Percentiles rank a stretch among this genome's conserved stretches.
Conservation (phyloP, 2,797 vertebrate species). For the Lophotriccus pileatus region DNA sequence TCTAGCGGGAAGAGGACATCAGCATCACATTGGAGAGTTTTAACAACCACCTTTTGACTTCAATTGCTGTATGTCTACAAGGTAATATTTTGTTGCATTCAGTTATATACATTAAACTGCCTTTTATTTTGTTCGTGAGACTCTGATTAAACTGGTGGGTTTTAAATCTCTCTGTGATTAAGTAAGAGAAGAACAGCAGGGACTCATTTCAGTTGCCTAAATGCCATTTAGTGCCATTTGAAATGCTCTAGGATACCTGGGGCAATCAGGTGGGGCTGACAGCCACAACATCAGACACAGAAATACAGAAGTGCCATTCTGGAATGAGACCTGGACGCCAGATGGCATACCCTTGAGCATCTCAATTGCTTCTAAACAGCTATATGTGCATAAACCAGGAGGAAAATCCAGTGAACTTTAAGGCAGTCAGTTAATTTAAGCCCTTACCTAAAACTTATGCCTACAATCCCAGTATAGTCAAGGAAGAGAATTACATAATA, state of each 20-base stretch:
- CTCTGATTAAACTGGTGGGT: background rate
- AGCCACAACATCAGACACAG: background rate
- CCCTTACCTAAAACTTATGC: background rate
- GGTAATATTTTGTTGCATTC: background rate
- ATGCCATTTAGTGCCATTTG: slow-evolving; percentile 1
- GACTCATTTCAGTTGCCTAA: background rate
- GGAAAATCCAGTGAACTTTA: background rate
- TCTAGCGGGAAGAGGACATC: background rate
- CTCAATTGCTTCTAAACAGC: background rate
- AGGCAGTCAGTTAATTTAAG: background rate
- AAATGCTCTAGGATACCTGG: slow-evolving; percentile 8
- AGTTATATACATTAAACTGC: background rate
- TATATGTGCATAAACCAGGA: background rate
- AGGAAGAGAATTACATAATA: background rate
- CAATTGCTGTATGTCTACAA: background rate
- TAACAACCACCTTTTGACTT: background rate
- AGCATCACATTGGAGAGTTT: background rate
- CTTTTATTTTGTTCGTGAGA: background rate
- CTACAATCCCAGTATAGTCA: background rate
- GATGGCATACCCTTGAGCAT: slow-evolving; percentile 22
- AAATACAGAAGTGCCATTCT: slow-evolving; percentile 12
- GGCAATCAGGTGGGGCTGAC: slow-evolving; percentile 11
- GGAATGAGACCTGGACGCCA: slow-evolving; percentile 28
- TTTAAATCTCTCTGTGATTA: background rate
- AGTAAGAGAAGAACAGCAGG: background rate